Base-by-base conservation (phyloP, 2,888 invertebrate species). In the Ethmia dodecea region DNA sequence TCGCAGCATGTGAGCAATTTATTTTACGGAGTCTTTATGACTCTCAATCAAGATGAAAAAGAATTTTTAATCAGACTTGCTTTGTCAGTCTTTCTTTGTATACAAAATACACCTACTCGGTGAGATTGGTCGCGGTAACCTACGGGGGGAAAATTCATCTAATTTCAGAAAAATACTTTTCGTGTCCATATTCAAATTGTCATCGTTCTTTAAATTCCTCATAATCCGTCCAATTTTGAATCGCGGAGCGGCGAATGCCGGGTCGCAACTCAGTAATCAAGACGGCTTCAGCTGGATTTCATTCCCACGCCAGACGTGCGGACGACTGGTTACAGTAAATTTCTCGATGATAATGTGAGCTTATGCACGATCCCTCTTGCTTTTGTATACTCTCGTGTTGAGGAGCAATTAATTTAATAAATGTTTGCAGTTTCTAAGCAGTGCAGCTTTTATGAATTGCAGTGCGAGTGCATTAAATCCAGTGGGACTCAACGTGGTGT, bases 191-290 rank as follows among this genome's bases (percentile, higher is more conserved):
- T 78, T 80, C 77, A 81, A 83, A 81, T 83, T 74, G 84, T 79
- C 81, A 78, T 80, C 76, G 77, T 69, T 66, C 69, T 77, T 75
- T 77, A 79, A 84, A 84, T 76, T 81, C 81, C 79, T 81, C 80
- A 78, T 84, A 86, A 86, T 86, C 84, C 84, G 69, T 75, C 79
- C 83, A 83, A 86, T 86, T 80, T 73, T 76, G 73, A 76, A 75
- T 67, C 71, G 73, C 64, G 63, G 71, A 63, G 74, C 61, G 71
- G 62, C 74, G 60, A 65, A 56, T 70, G 28, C 27, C 30, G 35
- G 22, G 31, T 11, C 15, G n/a, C 35, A 76, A 73, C 75, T 71
- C 62, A 64, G 80, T 79, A 80, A 83, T 84, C 80, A 77, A 74
- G 78, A 73, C 69, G 77, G 78, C 78, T 81, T 80, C 78, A 67